Evolutionary conservation across 53 echinoderm and acorn worm genomes (phyloP).

Genomic region (Patiria pectinifera): DNA sequence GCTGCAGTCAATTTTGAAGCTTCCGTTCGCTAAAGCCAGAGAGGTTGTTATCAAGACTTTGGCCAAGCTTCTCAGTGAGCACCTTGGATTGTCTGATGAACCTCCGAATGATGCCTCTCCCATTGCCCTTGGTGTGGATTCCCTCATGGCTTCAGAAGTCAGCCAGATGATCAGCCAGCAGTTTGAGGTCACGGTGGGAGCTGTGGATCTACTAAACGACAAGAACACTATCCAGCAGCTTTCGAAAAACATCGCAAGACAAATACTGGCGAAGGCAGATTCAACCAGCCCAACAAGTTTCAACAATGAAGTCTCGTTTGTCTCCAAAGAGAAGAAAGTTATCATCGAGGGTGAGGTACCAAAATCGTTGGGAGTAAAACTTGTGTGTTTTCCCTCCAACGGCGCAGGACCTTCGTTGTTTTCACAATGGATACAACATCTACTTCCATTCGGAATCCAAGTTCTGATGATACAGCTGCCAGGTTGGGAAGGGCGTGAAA

Average conservation of each 20-base stretch:
- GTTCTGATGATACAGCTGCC: conserved; percentile 71
- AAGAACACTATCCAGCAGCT: conserved; percentile 51
- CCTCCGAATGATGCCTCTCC: conserved; percentile 56
- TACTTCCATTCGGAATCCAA: conserved; percentile 61
- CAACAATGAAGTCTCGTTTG: background rate
- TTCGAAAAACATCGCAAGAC: conserved; percentile 9
- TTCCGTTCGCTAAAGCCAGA: conserved; percentile 47
- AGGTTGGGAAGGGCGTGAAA: conserved; percentile 80
- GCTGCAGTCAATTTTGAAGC: conserved; percentile 41
- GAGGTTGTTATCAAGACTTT: conserved; percentile 30
- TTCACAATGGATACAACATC: conserved; percentile 44
- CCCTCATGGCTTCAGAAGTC: conserved; percentile 68
- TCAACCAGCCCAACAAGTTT: background rate
- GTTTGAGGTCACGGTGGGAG: conserved; percentile 61
- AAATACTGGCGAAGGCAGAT: conserved; percentile 14
- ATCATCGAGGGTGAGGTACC: conserved; percentile 34
- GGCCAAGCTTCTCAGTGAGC: conserved; percentile 42
- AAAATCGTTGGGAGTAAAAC: conserved; percentile 10
- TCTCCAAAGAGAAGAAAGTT: background rate
- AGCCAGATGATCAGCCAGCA: conserved; percentile 49
- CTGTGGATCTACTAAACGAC: conserved; percentile 60
- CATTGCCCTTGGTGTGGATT: conserved; percentile 68
- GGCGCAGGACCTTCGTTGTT: conserved; percentile 74
- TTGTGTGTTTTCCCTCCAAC: conserved; percentile 80
- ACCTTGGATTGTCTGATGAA: conserved; percentile 53